phyloP scores from a whole-genome alignment of 1,140 invertebrate genomes.

The Cylas formicarius region DNA sequence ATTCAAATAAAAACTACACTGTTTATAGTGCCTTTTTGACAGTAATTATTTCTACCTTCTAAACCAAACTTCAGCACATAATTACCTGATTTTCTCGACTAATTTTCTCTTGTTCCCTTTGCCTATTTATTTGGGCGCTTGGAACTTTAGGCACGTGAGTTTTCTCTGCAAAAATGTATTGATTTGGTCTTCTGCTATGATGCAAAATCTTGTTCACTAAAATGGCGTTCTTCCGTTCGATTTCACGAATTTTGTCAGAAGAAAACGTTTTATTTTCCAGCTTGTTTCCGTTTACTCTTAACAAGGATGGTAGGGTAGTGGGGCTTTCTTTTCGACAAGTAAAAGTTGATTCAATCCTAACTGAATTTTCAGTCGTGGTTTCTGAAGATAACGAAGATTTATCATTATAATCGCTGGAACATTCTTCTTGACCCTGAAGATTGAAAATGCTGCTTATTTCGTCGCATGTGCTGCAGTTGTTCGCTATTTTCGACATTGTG shows the following conservation, averaged over 20 bases:
- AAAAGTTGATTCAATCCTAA: no score
- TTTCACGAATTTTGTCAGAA: constrained; percentile 24
- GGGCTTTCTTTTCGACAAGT: no score
- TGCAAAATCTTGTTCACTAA: constrained; percentile 28
- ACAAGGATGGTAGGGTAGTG: no score
- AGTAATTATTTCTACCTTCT: not conserved
- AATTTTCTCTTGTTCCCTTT: constrained; percentile 28
- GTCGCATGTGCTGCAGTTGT: no score
- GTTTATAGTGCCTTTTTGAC: not conserved
- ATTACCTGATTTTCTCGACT: constrained; percentile 29
- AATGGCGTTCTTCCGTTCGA: constrained; percentile 27
- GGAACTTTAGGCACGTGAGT: constrained; percentile 13
- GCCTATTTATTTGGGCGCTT: constrained; percentile 28
- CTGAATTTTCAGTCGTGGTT: no score
- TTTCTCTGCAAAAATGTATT: constrained; percentile 8
- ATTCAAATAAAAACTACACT: constrained; percentile 10
- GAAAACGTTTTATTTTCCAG: constrained; percentile 27
- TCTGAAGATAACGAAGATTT: no score
- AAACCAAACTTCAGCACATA: constrained; percentile 2
- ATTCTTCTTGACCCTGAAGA: no score
- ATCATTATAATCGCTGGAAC: no score
- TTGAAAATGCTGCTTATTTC: no score
- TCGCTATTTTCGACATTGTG: no score
- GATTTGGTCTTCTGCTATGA: constrained; percentile 23
- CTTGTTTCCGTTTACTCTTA: no score